Conservation (phyloP, 2,888 invertebrate genomes). For the Cephus pulcher region DNA sequence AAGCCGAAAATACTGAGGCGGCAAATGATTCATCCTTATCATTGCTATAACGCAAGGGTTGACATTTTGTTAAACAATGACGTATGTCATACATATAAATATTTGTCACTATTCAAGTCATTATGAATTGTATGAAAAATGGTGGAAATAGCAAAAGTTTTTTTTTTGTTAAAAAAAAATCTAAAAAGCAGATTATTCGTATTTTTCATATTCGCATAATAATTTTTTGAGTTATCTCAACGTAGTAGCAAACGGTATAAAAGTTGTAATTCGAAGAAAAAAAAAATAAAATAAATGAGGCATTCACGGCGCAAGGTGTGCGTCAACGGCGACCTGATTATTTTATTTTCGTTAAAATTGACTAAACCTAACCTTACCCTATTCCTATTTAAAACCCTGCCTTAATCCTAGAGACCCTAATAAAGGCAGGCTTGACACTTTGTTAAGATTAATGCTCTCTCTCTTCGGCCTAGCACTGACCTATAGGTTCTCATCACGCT, state of each 20-base stretch:
- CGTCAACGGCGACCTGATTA: not conserved
- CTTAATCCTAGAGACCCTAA: not conserved
- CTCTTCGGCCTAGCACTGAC: slow-evolving; percentile 36
- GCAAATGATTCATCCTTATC: not conserved
- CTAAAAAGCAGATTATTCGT: not conserved
- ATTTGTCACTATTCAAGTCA: too few species aligned
- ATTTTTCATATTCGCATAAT: not conserved
- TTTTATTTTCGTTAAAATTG: not conserved
- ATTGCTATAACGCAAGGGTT: too few species aligned
- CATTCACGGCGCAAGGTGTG: not conserved
- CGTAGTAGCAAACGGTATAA: too few species aligned
- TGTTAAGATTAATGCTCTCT: slow-evolving; percentile 2
- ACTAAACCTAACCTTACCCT: not conserved
- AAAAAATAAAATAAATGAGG: not conserved
- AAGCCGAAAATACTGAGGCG: not conserved
- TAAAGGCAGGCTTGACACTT: not conserved
- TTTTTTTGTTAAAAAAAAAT: not conserved
- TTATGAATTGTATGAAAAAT: too few species aligned
- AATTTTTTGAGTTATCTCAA: too few species aligned
- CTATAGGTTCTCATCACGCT: slow-evolving; percentile 18
- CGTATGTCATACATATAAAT: too few species aligned
- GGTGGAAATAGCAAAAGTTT: too few species aligned
- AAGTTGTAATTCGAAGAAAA: not conserved
- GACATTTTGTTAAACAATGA: too few species aligned
- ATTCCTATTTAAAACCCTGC: not conserved